Base-by-base conservation (phyloP, 2,113 vertebrate genomes). In the Lepus americanus region DNA sequence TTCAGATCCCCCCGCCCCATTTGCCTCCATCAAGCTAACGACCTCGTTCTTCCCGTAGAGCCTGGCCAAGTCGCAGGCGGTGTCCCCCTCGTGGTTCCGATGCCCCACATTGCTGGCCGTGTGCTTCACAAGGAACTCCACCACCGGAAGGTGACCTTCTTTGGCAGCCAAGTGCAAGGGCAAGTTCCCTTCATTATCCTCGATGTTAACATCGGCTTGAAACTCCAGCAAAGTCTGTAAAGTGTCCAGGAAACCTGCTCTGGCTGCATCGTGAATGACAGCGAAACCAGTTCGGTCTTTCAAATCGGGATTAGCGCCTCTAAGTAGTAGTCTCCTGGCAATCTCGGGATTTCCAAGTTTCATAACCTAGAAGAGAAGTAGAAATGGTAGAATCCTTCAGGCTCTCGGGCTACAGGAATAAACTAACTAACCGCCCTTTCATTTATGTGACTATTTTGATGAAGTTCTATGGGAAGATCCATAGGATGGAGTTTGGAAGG, bases 81-180 rank as follows among this genome's bases (percentile, higher is more conserved):
- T 99, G 61, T 96, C 82, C 29, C 99, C 99, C 9, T 93, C 49
- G n/a, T 63, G 69, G 98, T 99, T 99, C 70, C 85, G 89, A 92
- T 96, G 97, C 94, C 96, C 97, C 81, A 97, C 94, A 22, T 98
- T 98, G 97, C 98, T 94, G 49, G 97, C 96, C 0, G 98, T 98
- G 96, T 53, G 90, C 33, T 79, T 98, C 51, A 98, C 87, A 49
- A 99, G 98, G 91, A 98, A 97, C 93, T 97, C 95, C 93, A 99
- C 98, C 90, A 99, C 99, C 9, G 97, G 97, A 95, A 98, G 97
- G 31, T 99, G 98, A 6, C 99, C 99, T 97, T 99, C 98, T 61
- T 92, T 98, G 44, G 99, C 99, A 36, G 99, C 99, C 98, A 99
- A 96, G 97, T 99, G 99, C 96, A 99, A 84, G 44, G 99, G 99